A percentile compares a stretch with the other conserved stretches of the same genome.
These are phyloP conservation scores for Olivierus martensii DNA, from an alignment of 1,140 invertebrate genomes.

Conservation along the genomic window DNA sequence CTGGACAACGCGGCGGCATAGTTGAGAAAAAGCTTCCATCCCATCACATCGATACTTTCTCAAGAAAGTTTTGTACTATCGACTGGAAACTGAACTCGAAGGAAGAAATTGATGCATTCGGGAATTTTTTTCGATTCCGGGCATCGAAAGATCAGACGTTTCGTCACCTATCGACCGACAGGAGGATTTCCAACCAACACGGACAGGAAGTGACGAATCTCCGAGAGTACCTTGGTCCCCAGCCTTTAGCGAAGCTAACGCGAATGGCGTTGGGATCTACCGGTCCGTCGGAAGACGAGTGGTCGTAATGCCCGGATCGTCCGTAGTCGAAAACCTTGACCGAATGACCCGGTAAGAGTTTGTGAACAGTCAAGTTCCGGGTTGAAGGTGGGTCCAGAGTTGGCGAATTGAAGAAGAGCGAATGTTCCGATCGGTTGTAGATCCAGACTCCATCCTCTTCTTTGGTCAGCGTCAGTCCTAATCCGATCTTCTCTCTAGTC, in stretches of 20 bases:
- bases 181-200: slow-evolving; percentile 69
- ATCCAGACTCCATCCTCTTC: slow-evolving; percentile 66
- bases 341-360: slow-evolving; percentile 65
- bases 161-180: too few relatives aligned
- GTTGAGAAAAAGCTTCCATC: too few relatives aligned
- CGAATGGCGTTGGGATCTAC: slow-evolving; percentile 65
- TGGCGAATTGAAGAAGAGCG: slow-evolving; percentile 76
- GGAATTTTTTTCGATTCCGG: too few relatives aligned
- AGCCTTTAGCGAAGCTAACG: slow-evolving; percentile 83
- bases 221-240: slow-evolving; percentile 70
- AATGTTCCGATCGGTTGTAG: slow-evolving; percentile 68
- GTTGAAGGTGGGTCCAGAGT: slow-evolving; percentile 56
- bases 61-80: too few relatives aligned
- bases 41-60: too few relatives aligned
- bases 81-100: too few relatives aligned
- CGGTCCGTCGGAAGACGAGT: slow-evolving; percentile 38
- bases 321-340: slow-evolving; percentile 63
- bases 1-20: too few relatives aligned
- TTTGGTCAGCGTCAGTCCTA: slow-evolving; percentile 42
- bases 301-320: slow-evolving; percentile 20
- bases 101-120: too few relatives aligned
- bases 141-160: too few relatives aligned
- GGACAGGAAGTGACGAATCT: slow-evolving; percentile 74
- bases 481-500: slow-evolving; percentile 43
- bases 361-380: slow-evolving; percentile 49